Evolutionary conservation across 2,113 vertebrate genomes (phyloP).

Genomic region (Vulpes lagopus): DNA sequence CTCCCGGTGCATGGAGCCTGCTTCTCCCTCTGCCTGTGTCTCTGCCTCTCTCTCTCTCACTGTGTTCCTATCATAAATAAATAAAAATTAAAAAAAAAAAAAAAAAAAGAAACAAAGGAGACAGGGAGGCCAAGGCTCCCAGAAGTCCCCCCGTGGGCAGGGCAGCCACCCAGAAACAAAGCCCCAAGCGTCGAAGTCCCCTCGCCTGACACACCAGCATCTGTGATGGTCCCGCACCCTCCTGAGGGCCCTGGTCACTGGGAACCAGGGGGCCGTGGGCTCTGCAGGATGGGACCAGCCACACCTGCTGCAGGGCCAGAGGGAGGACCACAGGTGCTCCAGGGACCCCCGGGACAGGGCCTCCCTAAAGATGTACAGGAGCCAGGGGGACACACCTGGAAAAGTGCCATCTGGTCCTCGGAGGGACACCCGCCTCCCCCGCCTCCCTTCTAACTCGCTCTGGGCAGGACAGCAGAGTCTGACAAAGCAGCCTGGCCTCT

Average conservation of each 20-base stretch:
- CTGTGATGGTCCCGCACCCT: rapidly evolving
- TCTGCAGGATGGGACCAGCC: background rate
- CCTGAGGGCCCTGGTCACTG: rapidly evolving
- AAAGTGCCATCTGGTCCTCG: too few relatives aligned
- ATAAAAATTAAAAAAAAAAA: too few relatives aligned
- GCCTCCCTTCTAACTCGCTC: background rate
- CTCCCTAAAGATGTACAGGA: background rate
- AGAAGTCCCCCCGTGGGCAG: rapidly evolving
- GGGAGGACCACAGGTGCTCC: background rate
- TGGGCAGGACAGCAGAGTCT: rapidly evolving
- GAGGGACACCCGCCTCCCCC: too few relatives aligned
- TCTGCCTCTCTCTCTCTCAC: too few relatives aligned
- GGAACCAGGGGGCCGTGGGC: background rate
- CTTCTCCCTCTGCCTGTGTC: too few relatives aligned
- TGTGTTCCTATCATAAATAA: too few relatives aligned
- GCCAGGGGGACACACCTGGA: too few relatives aligned
- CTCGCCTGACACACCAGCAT: rapidly evolving
- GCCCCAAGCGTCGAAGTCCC: background rate
- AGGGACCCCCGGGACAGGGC: too few relatives aligned
- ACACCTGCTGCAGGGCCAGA: too few relatives aligned
- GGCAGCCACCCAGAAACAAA: background rate
- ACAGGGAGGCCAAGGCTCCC: background rate
- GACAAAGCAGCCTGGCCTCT: background rate
- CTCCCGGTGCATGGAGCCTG: too few relatives aligned
- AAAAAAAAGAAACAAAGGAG: background rate